Evolutionary conservation across 1,140 invertebrate genomes (phyloP), one percentile per base, ranked within the genome.

Genomic region (Helicoverpa armigera): DNA sequence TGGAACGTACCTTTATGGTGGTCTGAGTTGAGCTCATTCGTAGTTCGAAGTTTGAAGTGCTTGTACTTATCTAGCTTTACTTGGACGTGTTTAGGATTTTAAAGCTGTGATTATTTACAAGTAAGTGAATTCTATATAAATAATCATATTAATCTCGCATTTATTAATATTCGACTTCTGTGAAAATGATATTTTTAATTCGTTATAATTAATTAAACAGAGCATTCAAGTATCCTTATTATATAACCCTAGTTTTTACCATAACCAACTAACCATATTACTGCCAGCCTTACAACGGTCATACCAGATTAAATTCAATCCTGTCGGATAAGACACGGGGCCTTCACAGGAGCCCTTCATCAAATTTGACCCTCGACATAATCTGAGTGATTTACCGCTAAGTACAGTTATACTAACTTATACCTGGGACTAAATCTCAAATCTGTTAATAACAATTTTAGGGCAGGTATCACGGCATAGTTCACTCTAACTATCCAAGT

Each of bases 401-500:
- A 60, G 18, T 16, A 48, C 3, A 48, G n/a, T 11, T 43, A 43
- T 13, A 43, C 29, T 35, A 43, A n/a, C 12, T 50, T 50, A 43
- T 51, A 48, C 54, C 56, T 9, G 14, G 60, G n/a, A 14, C 53
- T 50, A 75, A 50, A 60, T 75, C 35, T 63, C 1, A 75, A 61
- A 50, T 29, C 43, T 23, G 58, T 51, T 76, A 76, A 76, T 50
- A 61, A 53, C 50, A 54, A 63, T 76, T 51, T 76, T 23, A 63
- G 73, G 48, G 18, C 69, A 54, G 69, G 69, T 54, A 72, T 73
- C 70, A 12, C 70, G 4, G 10, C 70, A 73, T 73, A 58, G 54
- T 58, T 73, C 14, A 4, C 50, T 13, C 35, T 54, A 85, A 81
- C 63, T 79, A 81, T 80, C 53, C 69, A 85, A 82, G 69, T 80